Evolutionary conservation across 2,888 invertebrate genomes (phyloP), one percentile per base, ranked within the genome.

Genomic region (Mylabris sibirica): DNA sequence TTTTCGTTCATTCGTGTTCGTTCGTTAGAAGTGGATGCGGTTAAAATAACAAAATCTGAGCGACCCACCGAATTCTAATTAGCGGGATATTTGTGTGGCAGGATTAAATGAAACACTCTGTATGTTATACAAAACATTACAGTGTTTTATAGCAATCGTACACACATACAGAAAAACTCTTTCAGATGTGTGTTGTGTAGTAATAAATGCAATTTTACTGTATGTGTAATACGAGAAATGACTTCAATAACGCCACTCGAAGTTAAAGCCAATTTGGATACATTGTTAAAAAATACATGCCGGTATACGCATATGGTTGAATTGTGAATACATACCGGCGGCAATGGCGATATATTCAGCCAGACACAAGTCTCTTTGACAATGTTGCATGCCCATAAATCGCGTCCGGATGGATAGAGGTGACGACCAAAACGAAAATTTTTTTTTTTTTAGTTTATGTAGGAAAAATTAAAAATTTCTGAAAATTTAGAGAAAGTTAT

Each of bases 371-470:
- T 60, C 60, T 26, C 24, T n/a, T n/a, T n/a, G 38, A 73, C 72
- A 75, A 74, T 71, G 76, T 81, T 79, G 79, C 79, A 77, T 79
- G 80, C 74, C 74, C 65, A 76, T 77, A 80, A 81, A 80, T 80
- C 78, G 75, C 76, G 74, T 76, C 71, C 30, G 30, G 30, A 30
- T 30, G 4, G 73, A n/a, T n/a, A 74, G 72, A 79, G 65, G 64
- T 68, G 77, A 77, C 78, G 80, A 76, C 78, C 78, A 78, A 44
- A 17, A 44, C 17, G 1, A 17, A 44, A n/a, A n/a, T n/a, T n/a
- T n/a, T n/a, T n/a, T n/a, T n/a, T n/a, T n/a, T n/a, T n/a, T n/a
- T n/a, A n/a, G n/a, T n/a, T n/a, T n/a, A n/a, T n/a, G n/a, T n/a
- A n/a, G n/a, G n/a, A n/a, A n/a, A n/a, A n/a, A n/a, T n/a, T n/a